Percentiles rank a stretch among this genome's conserved stretches.
phyloP scores from a whole-genome alignment of 2,888 invertebrate species.

The Drosophila atripex region DNA sequence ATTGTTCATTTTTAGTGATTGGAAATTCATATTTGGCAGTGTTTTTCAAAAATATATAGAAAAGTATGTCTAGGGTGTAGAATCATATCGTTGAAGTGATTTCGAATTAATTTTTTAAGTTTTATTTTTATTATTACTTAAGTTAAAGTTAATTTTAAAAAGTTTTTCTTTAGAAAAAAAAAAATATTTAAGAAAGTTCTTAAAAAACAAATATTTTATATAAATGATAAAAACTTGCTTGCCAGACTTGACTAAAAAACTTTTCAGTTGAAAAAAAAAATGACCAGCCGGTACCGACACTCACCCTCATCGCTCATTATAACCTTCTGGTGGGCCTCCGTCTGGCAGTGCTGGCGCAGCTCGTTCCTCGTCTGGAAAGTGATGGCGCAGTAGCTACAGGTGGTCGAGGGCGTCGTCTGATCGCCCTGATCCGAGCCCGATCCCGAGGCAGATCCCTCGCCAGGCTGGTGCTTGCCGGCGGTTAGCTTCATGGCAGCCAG shows the following conservation, averaged over 20 bases:
- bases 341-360: slow-evolving; percentile 86
- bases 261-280: background rate
- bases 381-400: slow-evolving; percentile 86
- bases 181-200: no score
- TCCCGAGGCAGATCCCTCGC: slow-evolving; percentile 26
- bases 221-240: background rate
- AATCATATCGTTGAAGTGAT: background rate
- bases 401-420: slow-evolving; percentile 73
- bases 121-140: background rate
- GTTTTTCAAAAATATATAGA: slow-evolving; percentile 1
- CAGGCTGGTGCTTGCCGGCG: slow-evolving; percentile 62
- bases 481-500: slow-evolving; percentile 80
- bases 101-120: background rate
- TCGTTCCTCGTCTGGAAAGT: slow-evolving; percentile 85
- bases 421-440: slow-evolving; percentile 51
- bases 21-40: slow-evolving; percentile 7
- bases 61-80: background rate
- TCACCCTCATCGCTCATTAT: slow-evolving; percentile 88
- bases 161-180: no score
- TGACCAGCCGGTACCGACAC: background rate
- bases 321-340: slow-evolving; percentile 87
- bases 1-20: slow-evolving; percentile 11
- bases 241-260: no score
- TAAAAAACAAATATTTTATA: no score
- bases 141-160: background rate